Percentiles rank a stretch among this genome's conserved stretches.
phyloP scores from a whole-genome alignment of 2,888 invertebrate species.

The Ryuthela nishihirai region DNA sequence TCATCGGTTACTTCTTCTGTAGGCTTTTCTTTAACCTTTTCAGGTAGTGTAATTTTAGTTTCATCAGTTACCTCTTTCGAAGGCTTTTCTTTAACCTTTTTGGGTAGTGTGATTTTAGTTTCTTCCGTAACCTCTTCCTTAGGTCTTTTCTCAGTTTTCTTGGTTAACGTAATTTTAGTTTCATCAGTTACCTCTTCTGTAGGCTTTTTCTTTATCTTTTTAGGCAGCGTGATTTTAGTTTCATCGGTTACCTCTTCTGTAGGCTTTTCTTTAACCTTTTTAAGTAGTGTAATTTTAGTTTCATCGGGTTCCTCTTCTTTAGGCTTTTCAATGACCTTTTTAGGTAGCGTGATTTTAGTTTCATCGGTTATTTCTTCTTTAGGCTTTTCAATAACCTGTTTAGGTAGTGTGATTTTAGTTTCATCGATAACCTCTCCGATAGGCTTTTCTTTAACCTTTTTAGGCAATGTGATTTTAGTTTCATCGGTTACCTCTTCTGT shows the following conservation, averaged over 20 bases:
- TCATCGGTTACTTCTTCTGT: constrained; percentile 41
- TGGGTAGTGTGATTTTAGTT: constrained; percentile 14
- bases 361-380: constrained; percentile 23
- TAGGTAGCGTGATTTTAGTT: constrained; percentile 16
- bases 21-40: no score
- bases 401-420: no score
- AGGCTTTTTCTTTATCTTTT: constrained; percentile 13
- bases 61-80: no score
- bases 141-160: constrained; percentile 7
- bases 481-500: constrained; percentile 41
- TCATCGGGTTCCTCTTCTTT: constrained; percentile 25
- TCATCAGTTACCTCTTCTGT: constrained; percentile 7
- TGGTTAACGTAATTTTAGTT: constrained; percentile 18
- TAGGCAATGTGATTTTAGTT: constrained; percentile 8
- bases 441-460: constrained; percentile 42
- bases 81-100: constrained; percentile 12
- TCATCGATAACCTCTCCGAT: no score
- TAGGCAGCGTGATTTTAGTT: constrained; percentile 3
- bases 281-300: constrained; percentile 19
- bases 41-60: no score
- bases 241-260: constrained; percentile 21
- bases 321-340: constrained; percentile 22
- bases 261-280: constrained; percentile 19
- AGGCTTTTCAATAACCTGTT: constrained; percentile 32
- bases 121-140: constrained; percentile 1